Evolutionary conservation across 1,140 invertebrate species (phyloP), one percentile per base, ranked within the genome.

Genomic region (Formica selysi): DNA sequence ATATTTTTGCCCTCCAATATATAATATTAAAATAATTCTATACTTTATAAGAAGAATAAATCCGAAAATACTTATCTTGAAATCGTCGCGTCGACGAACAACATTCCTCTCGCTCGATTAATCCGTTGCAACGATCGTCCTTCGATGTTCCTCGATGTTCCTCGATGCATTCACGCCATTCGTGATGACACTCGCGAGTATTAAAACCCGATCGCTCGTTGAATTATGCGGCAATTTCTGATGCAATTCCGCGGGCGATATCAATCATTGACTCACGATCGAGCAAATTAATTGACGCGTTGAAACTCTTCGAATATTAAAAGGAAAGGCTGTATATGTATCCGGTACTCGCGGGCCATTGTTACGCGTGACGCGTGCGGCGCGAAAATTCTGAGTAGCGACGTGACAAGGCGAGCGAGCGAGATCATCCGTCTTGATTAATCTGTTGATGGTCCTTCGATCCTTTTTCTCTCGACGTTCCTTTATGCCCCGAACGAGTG

Each of bases 311-410:
- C 48, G 48, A 51, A 16, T 51, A 51, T 51, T 16, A 51, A 51
- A 51, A 16, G 13, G 32, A 74, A 38, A 11, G 2, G 5, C n/a
- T 7, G 41, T 10, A 11, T 3, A 22, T 26, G 19, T 16, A 38
- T 57, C 22, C 51, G 51, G 32, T 11, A 57, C n/a, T 57, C n/a
- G 11, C 16, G 32, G n/a, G 32, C 6, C 38, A 44, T 59, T 59
- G 51, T 59, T 59, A 76, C n/a, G 71, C 54, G n/a, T 54, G 70
- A 74, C 71, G 51, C 32, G 32, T 76, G 57, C 32, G 5, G 16
- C 48, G 36, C 51, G 11, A 29, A 59, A 38, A 59, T 59, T 76
- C 71, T 16, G 13, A 38, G 54, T 59, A 76, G 16, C n/a, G 32
- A 38, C 32, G 32, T 32, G 32, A 11, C 51, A 7, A n/a, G n/a